These are phyloP conservation scores for Eupithecia dodoneata DNA, from an alignment of 2,888 invertebrate genomes.

Conservation along the genomic window DNA sequence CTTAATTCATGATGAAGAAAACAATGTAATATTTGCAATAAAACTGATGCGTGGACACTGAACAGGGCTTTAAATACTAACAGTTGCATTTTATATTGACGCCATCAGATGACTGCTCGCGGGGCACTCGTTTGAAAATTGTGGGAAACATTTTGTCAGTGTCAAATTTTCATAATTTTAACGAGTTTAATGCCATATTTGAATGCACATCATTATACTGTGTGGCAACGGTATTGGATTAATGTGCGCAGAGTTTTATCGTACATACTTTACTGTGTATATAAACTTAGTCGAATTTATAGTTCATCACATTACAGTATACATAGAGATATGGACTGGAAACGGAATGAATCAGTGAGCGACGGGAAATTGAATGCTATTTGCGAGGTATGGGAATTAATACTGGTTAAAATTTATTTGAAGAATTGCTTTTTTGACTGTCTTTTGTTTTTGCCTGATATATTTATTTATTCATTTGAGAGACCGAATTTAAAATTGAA, in stretches of 20 bases:
- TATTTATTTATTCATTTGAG: neutral
- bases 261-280: neutral
- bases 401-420: neutral
- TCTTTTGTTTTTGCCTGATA: neutral
- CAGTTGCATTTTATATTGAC: too few relatives aligned
- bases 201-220: too few relatives aligned
- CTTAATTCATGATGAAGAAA: neutral
- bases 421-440: neutral
- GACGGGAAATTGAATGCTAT: constrained; percentile 60
- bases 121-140: too few relatives aligned
- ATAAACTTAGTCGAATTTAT: neutral
- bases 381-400: constrained; percentile 34
- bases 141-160: too few relatives aligned
- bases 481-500: neutral
- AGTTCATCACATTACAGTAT: constrained; percentile 33
- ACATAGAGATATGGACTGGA: constrained; percentile 40
- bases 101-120: too few relatives aligned
- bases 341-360: constrained; percentile 53
- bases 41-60: neutral
- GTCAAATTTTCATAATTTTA: too few relatives aligned
- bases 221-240: too few relatives aligned
- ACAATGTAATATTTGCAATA: neutral
- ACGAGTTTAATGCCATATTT: too few relatives aligned
- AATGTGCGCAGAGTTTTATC: neutral
- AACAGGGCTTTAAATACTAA: too few relatives aligned